These are phyloP conservation scores for Malacoctenus gilli DNA, from an alignment of 2,797 vertebrate species.

Conservation along the genomic window DNA sequence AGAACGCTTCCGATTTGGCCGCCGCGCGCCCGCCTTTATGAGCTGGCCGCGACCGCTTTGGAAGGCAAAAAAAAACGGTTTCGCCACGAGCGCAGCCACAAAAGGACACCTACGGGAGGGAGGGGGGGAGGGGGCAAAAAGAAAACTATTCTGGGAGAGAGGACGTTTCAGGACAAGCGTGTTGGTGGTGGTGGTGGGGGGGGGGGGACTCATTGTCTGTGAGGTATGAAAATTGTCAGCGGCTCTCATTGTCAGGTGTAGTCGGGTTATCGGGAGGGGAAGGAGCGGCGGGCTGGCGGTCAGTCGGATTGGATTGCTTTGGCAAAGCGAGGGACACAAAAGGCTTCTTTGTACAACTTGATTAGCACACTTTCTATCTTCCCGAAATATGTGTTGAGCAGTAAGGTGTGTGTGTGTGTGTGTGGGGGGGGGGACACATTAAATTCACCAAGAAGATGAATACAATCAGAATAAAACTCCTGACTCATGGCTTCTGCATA, in stretches of 20 bases:
- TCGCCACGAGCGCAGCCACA: constrained; percentile 11
- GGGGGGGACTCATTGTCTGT: constrained; percentile 21
- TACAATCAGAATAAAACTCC: constrained; percentile 23
- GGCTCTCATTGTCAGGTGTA: constrained; percentile 11
- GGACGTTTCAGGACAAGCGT: constrained; percentile 18
- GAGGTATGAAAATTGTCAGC: constrained; percentile 33
- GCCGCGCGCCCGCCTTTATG: constrained; percentile 27
- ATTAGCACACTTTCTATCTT: constrained; percentile 9
- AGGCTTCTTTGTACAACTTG: constrained; percentile 11
- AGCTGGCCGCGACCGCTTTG: constrained; percentile 37
- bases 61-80: too few relatives aligned
- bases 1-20: constrained; percentile 23
- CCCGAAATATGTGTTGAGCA: constrained; percentile 15
- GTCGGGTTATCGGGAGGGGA: constrained; percentile 14
- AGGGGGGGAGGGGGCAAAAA: too few relatives aligned
- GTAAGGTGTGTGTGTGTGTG: too few relatives aligned
- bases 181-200: too few relatives aligned
- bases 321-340: constrained; percentile 1
- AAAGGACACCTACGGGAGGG: constrained; percentile 6
- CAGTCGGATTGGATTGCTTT: constrained; percentile 3
- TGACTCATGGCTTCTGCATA: constrained; percentile 34
- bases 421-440: too few relatives aligned
- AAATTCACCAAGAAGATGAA: constrained; percentile 3
- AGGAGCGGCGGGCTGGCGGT: neutral
- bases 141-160: constrained; percentile 10